Evolutionary conservation across 53 echinoderm and acorn worm species (phyloP), one percentile per base, ranked within the genome.

Genomic region (Paracentrotus lividus): DNA sequence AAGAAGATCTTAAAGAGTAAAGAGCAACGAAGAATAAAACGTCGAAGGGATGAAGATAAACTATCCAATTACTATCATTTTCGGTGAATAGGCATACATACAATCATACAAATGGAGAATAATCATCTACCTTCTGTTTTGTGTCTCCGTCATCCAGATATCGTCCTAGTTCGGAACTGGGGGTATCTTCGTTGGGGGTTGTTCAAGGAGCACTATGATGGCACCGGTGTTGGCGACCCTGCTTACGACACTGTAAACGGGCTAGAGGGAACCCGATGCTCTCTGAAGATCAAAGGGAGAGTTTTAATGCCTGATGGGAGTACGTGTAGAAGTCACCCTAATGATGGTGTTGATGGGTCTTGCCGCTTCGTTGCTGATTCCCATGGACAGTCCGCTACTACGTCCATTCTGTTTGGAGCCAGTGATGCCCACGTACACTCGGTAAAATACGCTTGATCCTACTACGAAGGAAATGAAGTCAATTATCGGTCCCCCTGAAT

Each of bases 371-470:
- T 92, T 33, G 81, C 92, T 21, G 59, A 78, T 31, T 23, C 18
- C 26, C 2, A 0, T 4, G 92, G 84, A 42, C 92, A 92, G 43
- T 78, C 78, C 2, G 92, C 81, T 21, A 81, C 92, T n/a, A 36
- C 55, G 33, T 92, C 92, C n/a, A 15, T 92, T 34, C 84, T 92
- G 8, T 92, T 92, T 56, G 92, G 81, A 54, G 81, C 92, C 42
- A 56, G 14, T 15, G 81, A 42, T 65, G 89, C 64, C 12, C 89
- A 64, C 45, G 27, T 89, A 27, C 65, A 59, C 27, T 64, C 89
- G 65, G 89, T 89, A 44, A 89, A 15, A n/a, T 8, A 9, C 16
- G 26, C n/a, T 54, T 15, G 54, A 54, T 54, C 14, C 18, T 54
- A 13, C 2, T 15, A 18, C 1, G 12, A 18, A 18, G 54, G 16